phyloP scores from a whole-genome alignment of 2,888 invertebrate genomes.

The Ochropleura leucogaster region DNA sequence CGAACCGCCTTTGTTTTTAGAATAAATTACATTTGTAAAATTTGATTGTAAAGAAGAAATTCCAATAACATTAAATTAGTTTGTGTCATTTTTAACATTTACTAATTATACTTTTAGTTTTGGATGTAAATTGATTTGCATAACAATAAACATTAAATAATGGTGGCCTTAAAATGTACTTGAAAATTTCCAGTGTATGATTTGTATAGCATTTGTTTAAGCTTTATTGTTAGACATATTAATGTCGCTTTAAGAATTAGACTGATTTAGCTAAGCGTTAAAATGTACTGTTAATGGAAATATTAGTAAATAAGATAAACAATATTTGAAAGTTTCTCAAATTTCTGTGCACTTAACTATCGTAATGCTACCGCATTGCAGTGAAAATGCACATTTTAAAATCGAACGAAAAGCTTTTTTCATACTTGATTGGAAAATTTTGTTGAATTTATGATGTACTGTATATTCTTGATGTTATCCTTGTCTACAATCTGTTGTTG shows the following conservation, averaged over 20 bases:
- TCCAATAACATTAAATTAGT: constrained; percentile 63
- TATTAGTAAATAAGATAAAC: constrained; percentile 82
- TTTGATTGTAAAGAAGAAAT: constrained; percentile 50
- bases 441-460: constrained; percentile 58
- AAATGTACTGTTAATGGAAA: constrained; percentile 87
- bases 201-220: constrained; percentile 86
- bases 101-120: constrained; percentile 67
- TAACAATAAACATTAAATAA: constrained; percentile 71
- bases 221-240: constrained; percentile 88
- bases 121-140: constrained; percentile 70
- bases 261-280: constrained; percentile 91
- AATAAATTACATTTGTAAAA: constrained; percentile 57
- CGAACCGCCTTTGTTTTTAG: constrained; percentile 59
- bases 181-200: constrained; percentile 87
- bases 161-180: constrained; percentile 85
- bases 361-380: constrained; percentile 47
- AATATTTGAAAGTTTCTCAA: constrained; percentile 73
- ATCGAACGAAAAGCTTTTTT: constrained; percentile 56
- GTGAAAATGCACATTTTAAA: constrained; percentile 45
- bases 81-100: constrained; percentile 59
- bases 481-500: constrained; percentile 51
- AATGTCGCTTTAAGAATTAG: constrained; percentile 90
- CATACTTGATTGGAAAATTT: constrained; percentile 50
- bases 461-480: constrained; percentile 50
- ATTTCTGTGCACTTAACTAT: constrained; percentile 48